Percentiles rank a stretch among this genome's conserved stretches.
Conservation (phyloP, 2,113 vertebrate species). For the Podarcis cretensis region DNA sequence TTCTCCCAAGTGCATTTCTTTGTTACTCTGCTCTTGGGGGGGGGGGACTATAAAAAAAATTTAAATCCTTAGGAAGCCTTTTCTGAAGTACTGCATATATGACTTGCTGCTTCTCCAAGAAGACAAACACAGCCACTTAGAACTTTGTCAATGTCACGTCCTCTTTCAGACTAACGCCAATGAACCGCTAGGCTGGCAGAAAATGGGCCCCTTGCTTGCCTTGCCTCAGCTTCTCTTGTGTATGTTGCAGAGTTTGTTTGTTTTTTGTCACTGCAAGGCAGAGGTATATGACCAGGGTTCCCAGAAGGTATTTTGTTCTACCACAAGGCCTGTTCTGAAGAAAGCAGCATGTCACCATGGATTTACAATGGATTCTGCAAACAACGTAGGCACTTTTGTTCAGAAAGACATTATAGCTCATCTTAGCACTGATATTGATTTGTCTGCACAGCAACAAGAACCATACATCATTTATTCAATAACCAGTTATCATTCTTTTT, state of each 20-base stretch:
- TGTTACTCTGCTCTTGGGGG: no score
- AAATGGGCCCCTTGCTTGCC: not conserved
- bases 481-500: not conserved
- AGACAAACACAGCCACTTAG: not conserved
- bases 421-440: constrained; percentile 21
- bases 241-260: not conserved
- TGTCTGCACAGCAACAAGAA: constrained; percentile 29
- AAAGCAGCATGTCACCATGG: not conserved
- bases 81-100: not conserved
- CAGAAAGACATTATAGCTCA: constrained; percentile 6
- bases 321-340: not conserved
- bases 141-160: not conserved
- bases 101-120: not conserved
- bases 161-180: not conserved
- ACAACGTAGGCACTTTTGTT: constrained; percentile 16
- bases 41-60: not conserved
- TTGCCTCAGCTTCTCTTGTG: not conserved
- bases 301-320: constrained; percentile 6
- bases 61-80: not conserved
- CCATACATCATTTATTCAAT: constrained; percentile 31
- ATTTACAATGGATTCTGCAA: not conserved
- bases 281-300: not conserved
- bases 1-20: not conserved
- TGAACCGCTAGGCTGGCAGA: not conserved
- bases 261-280: not conserved